Evolutionary conservation across 1,140 invertebrate genomes (phyloP), one percentile per base, ranked within the genome.

Genomic region (Neuroterus valhalla): DNA sequence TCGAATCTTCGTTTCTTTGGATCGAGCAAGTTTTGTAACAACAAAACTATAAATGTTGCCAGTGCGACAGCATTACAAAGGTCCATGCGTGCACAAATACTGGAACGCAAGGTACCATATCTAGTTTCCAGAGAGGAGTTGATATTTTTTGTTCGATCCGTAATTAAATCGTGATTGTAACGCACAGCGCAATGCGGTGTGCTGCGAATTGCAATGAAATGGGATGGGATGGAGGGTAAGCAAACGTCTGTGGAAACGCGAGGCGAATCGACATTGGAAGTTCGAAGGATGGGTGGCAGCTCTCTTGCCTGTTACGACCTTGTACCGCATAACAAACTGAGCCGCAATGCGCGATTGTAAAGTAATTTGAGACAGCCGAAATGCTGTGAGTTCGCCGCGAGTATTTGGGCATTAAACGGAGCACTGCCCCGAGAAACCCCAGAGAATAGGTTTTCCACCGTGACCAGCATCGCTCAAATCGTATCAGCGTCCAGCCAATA

Each of bases 91-190:
- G 12, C 2, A 11, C 50, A 21, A 23, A 21, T 21, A 8, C 17
- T 8, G 50, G 8, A 52, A 26, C 50, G 2, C 11, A 52, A 52
- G 1, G 8, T 14, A 52, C 19, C 11, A 21, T n/a, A n/a, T 19
- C 50, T 5, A 48, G 50, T 12, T 23, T 21, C 19, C 50, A 52
- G 50, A 52, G 19, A 31, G 21, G 15, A 21, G 52, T 62, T 62
- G 52, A 62, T 62, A 62, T 62, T 62, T 62, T 62, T 62, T 1
- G n/a, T 23, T 14, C 26, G 52, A 62, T 62, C 23, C 52, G 52
- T 62, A 62, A 62, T 62, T 62, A 62, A 62, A 62, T 62, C 21
- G 52, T 62, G 52, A 62, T 62, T 62, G 52, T 62, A 62, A 62
- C 52, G 52, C 52, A 62, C 52, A 11, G 15, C 46, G 52, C 50